phyloP scores from a whole-genome alignment of 2,888 invertebrate species.

The Cheilosia vulpina region DNA sequence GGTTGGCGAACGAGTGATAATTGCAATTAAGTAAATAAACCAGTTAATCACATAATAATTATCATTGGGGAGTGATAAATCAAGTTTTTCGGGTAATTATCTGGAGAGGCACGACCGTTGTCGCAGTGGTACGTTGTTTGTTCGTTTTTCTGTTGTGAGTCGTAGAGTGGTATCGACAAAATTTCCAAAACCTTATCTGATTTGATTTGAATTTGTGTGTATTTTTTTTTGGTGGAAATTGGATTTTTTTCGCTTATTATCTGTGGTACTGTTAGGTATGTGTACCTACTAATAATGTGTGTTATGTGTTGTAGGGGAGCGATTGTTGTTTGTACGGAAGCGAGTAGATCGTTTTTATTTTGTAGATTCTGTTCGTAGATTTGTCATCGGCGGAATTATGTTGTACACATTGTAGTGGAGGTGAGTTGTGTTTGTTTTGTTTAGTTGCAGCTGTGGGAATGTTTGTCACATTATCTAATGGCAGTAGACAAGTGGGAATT shows the following conservation, averaged over 20 bases:
- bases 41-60: conserved; percentile 69
- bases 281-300: not conserved
- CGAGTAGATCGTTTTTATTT: conserved; percentile 11
- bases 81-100: conserved; percentile 63
- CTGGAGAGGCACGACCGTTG: conserved; percentile 59
- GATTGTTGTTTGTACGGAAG: conserved; percentile 33
- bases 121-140: conserved; percentile 12
- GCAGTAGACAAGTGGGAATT: too few relatives aligned
- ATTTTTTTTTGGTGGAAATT: conserved; percentile 41
- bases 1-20: conserved; percentile 54
- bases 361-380: conserved; percentile 18
- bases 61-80: conserved; percentile 69
- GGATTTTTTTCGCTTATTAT: conserved; percentile 31
- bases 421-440: not conserved
- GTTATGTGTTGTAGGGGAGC: not conserved
- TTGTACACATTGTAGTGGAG: not conserved
- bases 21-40: conserved; percentile 71
- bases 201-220: conserved; percentile 43
- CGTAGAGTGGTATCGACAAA: conserved; percentile 33
- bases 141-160: conserved; percentile 6
- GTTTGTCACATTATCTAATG: too few relatives aligned
- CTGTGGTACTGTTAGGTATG: conserved; percentile 29
- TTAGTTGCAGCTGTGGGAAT: not conserved
- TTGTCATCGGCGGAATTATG: conserved; percentile 37
- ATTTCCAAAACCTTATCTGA: conserved; percentile 54